These are phyloP conservation scores for Harlomillsia oculata DNA, from an alignment of 1,140 invertebrate species.

Conservation along the genomic window DNA sequence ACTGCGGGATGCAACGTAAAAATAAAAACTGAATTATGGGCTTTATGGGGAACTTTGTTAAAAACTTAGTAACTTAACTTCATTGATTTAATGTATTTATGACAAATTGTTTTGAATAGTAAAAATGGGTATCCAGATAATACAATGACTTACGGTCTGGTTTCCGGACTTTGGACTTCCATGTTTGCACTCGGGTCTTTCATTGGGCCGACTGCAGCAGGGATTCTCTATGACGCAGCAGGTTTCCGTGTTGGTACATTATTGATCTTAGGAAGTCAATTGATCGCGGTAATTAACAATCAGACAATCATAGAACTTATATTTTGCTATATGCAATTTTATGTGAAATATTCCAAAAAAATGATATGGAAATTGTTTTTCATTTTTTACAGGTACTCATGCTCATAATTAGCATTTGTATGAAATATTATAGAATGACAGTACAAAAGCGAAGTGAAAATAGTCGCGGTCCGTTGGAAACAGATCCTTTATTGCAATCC, in stretches of 20 bases:
- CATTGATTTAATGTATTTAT: not conserved
- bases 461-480: too few species aligned
- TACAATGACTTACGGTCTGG: slow-evolving; percentile 68
- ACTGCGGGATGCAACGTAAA: slow-evolving; percentile 62
- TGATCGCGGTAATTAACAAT: slow-evolving; percentile 57
- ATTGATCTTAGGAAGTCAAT: slow-evolving; percentile 57
- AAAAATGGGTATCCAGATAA: slow-evolving; percentile 40
- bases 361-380: too few species aligned
- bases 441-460: too few species aligned
- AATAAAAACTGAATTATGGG: not conserved
- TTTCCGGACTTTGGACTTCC: slow-evolving; percentile 76
- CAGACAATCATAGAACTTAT: too few species aligned
- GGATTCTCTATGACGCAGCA: slow-evolving; percentile 60
- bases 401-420: too few species aligned
- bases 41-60: not conserved
- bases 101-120: not conserved
- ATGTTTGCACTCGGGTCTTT: slow-evolving; percentile 69
- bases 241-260: slow-evolving; percentile 59
- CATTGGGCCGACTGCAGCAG: slow-evolving; percentile 65
- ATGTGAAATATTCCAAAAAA: too few species aligned
- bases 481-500: too few species aligned
- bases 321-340: too few species aligned
- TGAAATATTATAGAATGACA: too few species aligned
- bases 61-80: not conserved
- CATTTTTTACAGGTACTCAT: too few species aligned